phyloP scores from a whole-genome alignment of 2,113 vertebrate species.

The Anolis carolinensis region DNA sequence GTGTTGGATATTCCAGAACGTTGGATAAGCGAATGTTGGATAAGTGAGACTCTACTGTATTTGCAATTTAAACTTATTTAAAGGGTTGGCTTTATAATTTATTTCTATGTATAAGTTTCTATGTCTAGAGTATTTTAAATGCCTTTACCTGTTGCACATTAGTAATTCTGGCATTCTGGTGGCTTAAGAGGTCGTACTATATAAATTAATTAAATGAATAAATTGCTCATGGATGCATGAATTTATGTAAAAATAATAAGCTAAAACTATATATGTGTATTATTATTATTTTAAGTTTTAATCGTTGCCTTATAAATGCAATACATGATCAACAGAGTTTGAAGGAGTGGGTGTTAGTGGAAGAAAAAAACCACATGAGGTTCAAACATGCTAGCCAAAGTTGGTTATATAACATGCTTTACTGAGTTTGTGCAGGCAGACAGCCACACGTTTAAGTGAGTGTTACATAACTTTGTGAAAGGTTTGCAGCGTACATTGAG shows the following conservation, averaged over 20 bases:
- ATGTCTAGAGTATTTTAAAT: too few species aligned
- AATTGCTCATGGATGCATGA: neutral
- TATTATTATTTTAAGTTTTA: neutral
- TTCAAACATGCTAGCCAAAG: slow-evolving; percentile 11
- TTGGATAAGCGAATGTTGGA: too few species aligned
- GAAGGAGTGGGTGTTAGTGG: neutral
- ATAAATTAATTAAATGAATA: too few species aligned
- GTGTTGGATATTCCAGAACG: too few species aligned
- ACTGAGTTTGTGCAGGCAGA: slow-evolving; percentile 22
- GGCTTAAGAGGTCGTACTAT: too few species aligned
- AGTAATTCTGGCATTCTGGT: too few species aligned
- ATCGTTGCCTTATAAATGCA: neutral
- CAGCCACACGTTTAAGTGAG: slow-evolving; percentile 24
- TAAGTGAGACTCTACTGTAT: too few species aligned
- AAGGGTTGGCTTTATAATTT: too few species aligned
- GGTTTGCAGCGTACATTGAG: neutral
- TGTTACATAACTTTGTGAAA: neutral
- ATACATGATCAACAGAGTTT: neutral
- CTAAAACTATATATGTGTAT: neutral
- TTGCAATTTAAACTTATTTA: too few species aligned
- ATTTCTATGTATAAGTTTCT: too few species aligned
- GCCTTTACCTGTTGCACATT: too few species aligned
- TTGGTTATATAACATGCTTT: slow-evolving; percentile 11
- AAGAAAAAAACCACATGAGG: neutral
- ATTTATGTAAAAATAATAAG: neutral